Evolutionary conservation across 2,888 invertebrate genomes (phyloP).

Genomic region (Chorisops tibialis): DNA sequence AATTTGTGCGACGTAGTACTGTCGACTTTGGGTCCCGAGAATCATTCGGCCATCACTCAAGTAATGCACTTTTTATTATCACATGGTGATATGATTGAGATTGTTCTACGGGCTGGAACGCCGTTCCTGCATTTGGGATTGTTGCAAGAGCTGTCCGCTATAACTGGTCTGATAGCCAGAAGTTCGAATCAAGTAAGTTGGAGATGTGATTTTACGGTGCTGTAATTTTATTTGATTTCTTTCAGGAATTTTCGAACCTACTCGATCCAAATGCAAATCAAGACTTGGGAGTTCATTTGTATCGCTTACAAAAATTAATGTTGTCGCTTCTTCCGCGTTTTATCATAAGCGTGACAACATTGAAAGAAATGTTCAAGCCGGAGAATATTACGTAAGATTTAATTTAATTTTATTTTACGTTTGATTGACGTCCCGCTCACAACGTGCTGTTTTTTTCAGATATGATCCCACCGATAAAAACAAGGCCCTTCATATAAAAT

Average conservation of each 20-base stretch:
- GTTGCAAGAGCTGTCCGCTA: slow-evolving; percentile 70
- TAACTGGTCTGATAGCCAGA: slow-evolving; percentile 72
- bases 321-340: slow-evolving; percentile 72
- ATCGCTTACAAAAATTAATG: slow-evolving; percentile 71
- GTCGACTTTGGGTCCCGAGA: slow-evolving; percentile 77
- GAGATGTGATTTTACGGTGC: not conserved
- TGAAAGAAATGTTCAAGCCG: slow-evolving; percentile 44
- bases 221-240: slow-evolving; percentile 28
- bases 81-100: slow-evolving; percentile 77
- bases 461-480: slow-evolving; percentile 36
- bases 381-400: slow-evolving; percentile 38
- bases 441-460: slow-evolving; percentile 11
- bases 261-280: slow-evolving; percentile 50
- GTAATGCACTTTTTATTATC: slow-evolving; percentile 76
- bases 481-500: slow-evolving; percentile 51
- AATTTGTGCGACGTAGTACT: slow-evolving; percentile 77
- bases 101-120: slow-evolving; percentile 68
- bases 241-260: slow-evolving; percentile 41
- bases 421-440: not conserved
- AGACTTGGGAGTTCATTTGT: slow-evolving; percentile 58
- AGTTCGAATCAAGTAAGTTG: slow-evolving; percentile 58
- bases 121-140: slow-evolving; percentile 64
- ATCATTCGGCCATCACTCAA: slow-evolving; percentile 77
- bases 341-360: slow-evolving; percentile 52
- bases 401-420: not conserved